Conservation (phyloP, 2,888 invertebrate species). For the Opisthograptis luteolata region DNA sequence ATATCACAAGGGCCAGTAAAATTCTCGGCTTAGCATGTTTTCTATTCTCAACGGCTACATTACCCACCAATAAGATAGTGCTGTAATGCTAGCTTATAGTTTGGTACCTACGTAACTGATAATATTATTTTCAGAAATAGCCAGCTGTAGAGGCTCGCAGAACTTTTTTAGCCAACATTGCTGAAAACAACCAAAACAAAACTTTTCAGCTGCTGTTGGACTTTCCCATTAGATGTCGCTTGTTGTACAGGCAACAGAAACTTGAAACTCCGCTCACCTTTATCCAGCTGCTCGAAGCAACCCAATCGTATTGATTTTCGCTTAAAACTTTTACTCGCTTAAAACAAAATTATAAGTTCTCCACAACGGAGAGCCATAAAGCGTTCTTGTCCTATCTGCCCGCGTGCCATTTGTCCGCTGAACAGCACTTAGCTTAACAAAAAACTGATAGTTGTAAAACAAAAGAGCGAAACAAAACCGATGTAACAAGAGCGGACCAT, state of each 20-base stretch:
- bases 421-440: conserved; percentile 83
- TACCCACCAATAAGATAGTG: too few species aligned
- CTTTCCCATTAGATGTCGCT: conserved; percentile 30
- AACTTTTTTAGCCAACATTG: too few species aligned
- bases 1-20: too few species aligned
- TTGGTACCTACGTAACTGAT: too few species aligned
- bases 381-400: conserved; percentile 62
- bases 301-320: conserved; percentile 36
- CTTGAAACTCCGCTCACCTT: conserved; percentile 31
- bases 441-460: conserved; percentile 83
- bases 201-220: conserved; percentile 18
- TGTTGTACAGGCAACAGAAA: conserved; percentile 21
- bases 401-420: conserved; percentile 78
- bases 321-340: conserved; percentile 46
- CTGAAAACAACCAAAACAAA: conserved; percentile 18
- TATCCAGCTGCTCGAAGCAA: conserved; percentile 26
- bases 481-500: conserved; percentile 77
- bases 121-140: too few species aligned
- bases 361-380: conserved; percentile 57
- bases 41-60: too few species aligned
- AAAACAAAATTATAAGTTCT: conserved; percentile 47
- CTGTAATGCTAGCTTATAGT: too few species aligned
- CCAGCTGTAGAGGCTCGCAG: too few species aligned
- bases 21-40: too few species aligned
- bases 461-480: conserved; percentile 76